These are phyloP conservation scores for Mormoops blainvillei DNA, from an alignment of 2,113 vertebrate genomes.

Conservation along the genomic window DNA sequence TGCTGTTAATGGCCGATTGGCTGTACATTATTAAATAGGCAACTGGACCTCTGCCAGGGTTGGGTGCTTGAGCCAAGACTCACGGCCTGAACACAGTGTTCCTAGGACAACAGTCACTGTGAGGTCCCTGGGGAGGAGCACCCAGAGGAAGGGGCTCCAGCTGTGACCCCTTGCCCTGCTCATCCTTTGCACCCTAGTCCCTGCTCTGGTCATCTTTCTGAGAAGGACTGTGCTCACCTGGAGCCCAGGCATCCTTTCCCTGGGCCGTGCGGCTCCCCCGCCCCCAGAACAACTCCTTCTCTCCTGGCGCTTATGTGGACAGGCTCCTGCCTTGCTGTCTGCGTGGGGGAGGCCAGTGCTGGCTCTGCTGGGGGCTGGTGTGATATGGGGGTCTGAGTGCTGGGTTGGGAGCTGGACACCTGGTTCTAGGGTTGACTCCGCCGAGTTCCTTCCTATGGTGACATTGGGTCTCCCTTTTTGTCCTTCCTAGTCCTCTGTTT, in stretches of 20 bases:
- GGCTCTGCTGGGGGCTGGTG: not conserved
- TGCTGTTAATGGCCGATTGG: constrained; percentile 61
- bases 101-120: constrained; percentile 43
- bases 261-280: not conserved
- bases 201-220: not conserved
- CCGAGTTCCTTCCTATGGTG: not conserved
- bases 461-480: not conserved
- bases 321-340: not conserved
- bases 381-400: not conserved
- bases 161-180: not conserved
- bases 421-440: no score
- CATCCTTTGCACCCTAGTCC: not conserved
- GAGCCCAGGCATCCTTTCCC: not conserved
- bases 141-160: not conserved
- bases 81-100: constrained; percentile 66
- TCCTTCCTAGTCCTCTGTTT: not conserved
- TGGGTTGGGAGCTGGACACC: not conserved
- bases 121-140: not conserved
- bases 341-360: fast-evolving
- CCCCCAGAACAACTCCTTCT: not conserved
- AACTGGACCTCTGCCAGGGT: constrained; percentile 76
- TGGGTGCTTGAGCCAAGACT: constrained; percentile 65
- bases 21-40: constrained; percentile 84
- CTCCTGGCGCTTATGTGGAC: not conserved
- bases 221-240: not conserved